These are phyloP conservation scores for Linurgus olivaceus DNA, from an alignment of 2,797 vertebrate species.

Conservation along the genomic window DNA sequence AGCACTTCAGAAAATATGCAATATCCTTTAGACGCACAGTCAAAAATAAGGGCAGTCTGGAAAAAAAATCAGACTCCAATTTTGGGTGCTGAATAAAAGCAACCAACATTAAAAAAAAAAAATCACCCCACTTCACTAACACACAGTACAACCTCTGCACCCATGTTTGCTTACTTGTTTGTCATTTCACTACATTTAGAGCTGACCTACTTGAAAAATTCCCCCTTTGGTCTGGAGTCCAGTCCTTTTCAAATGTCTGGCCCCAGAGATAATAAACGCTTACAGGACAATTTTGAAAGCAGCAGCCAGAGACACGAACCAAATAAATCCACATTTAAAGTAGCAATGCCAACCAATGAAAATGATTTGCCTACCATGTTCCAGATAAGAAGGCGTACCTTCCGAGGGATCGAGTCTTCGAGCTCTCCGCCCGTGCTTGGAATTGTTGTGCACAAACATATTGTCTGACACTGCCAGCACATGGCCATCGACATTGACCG, in stretches of 20 bases:
- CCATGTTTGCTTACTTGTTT: not conserved
- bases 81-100: not conserved
- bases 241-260: not conserved
- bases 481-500: conserved; percentile 96
- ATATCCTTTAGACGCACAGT: not conserved
- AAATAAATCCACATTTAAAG: conserved; percentile 70
- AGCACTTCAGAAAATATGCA: not conserved
- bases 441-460: conserved; percentile 99
- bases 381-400: conserved; percentile 95
- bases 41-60: not conserved
- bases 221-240: not conserved
- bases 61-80: not conserved
- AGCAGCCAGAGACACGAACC: conserved; percentile 36
- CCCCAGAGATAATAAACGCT: not conserved
- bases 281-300: not conserved
- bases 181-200: not conserved
- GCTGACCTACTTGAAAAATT: not conserved
- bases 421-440: conserved; percentile 96
- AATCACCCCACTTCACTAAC: not conserved
- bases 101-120: not conserved
- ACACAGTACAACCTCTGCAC: not conserved
- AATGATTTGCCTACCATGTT: conserved; percentile 90
- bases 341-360: conserved; percentile 79
- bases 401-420: conserved; percentile 95
- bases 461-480: conserved; percentile 97